A percentile compares a stretch with the other conserved stretches of the same genome.
Evolutionary conservation across 2,113 vertebrate genomes (phyloP).

Genomic region (Apus apus): DNA sequence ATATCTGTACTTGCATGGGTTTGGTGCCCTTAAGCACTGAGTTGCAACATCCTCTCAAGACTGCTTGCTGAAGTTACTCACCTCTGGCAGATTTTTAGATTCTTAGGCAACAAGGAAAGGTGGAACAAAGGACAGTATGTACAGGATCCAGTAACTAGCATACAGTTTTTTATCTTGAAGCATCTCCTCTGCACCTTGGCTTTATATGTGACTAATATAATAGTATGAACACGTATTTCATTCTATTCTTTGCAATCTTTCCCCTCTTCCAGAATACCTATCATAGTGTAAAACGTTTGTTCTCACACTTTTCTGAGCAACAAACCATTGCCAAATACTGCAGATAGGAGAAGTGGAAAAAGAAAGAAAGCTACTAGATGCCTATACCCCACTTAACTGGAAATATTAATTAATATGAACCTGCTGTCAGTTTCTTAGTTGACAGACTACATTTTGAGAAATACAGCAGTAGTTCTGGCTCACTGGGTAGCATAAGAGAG

Average conservation of each 20-base stretch:
- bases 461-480: not conserved
- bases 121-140: not conserved
- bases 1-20: not conserved
- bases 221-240: not conserved
- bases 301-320: not conserved
- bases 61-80: not conserved
- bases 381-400: not conserved
- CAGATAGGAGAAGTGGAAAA: not conserved
- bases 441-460: not conserved
- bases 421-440: not conserved
- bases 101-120: not conserved
- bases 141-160: not conserved
- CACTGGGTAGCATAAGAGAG: not conserved
- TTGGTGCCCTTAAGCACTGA: not conserved
- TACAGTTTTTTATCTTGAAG: not conserved
- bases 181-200: not conserved
- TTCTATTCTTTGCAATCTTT: not conserved
- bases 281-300: rapidly evolving
- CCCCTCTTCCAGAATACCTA: not conserved
- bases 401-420: not conserved
- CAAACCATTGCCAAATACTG: not conserved
- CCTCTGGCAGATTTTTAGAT: not conserved
- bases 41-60: slow-evolving; percentile 32
- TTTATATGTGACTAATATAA: not conserved
- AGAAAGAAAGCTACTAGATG: not conserved